These are phyloP conservation scores for Isotomurus palustris DNA, from an alignment of 2,888 invertebrate genomes.

Conservation along the genomic window DNA sequence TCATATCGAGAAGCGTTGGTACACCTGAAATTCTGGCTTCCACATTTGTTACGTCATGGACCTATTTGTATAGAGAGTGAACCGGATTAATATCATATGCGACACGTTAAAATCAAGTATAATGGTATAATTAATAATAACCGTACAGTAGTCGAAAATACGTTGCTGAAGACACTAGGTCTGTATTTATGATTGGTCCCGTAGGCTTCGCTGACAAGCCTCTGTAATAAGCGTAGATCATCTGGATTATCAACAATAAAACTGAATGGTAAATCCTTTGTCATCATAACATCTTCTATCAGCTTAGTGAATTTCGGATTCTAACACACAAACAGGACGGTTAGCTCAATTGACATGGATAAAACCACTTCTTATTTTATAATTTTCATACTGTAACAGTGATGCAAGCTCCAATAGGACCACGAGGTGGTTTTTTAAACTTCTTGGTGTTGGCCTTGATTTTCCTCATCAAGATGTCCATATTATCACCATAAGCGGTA, in stretches of 20 bases:
- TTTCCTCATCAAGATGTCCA: conserved; percentile 33
- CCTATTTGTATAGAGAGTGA: too few species aligned
- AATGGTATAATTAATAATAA: too few species aligned
- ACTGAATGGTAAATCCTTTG: not conserved
- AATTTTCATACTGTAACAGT: conserved; percentile 31
- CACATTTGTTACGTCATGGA: conserved; percentile 11
- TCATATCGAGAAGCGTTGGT: conserved; percentile 62
- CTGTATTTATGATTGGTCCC: too few species aligned
- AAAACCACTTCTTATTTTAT: not conserved
- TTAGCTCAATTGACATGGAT: too few species aligned
- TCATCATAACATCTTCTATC: conserved; percentile 25
- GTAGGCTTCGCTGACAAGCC: conserved; percentile 16
- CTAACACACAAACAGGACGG: conserved; percentile 3
- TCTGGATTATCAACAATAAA: conserved; percentile 33
- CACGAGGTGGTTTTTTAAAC: conserved; percentile 32
- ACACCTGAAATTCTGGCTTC: conserved; percentile 47
- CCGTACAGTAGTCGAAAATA: too few species aligned
- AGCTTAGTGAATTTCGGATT: conserved; percentile 28
- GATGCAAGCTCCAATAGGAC: conserved; percentile 41
- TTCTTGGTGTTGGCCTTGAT: conserved; percentile 20
- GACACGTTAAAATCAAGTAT: too few species aligned
- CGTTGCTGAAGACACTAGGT: too few species aligned
- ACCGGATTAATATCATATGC: too few species aligned
- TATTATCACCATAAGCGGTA: conserved; percentile 27
- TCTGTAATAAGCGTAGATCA: conserved; percentile 20